Percentiles rank a stretch among this genome's conserved stretches.
phyloP scores from a whole-genome alignment of 37 sponge, comb jelly and placozoan species.

The Ephydatia muelleri region DNA sequence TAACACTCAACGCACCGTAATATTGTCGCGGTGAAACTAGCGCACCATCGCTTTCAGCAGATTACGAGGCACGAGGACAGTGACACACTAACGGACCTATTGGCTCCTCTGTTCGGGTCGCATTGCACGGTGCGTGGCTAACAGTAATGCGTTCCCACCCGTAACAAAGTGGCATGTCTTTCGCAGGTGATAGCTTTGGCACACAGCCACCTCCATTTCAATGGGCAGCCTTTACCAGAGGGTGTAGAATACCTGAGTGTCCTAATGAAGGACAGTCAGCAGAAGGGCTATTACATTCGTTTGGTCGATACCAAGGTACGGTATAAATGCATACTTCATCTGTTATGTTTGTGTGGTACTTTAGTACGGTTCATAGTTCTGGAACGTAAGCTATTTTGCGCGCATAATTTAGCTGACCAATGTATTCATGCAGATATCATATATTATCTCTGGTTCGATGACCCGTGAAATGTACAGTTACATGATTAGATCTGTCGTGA shows the following conservation, averaged over 20 bases:
- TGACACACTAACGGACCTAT: slow-evolving; percentile 54
- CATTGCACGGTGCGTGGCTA: slow-evolving; percentile 42
- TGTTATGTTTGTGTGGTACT: slow-evolving; percentile 3
- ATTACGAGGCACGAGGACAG: slow-evolving; percentile 34
- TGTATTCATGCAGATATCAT: no score
- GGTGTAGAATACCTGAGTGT: slow-evolving; percentile 23
- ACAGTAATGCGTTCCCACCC: background rate
- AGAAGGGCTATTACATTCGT: slow-evolving; percentile 50
- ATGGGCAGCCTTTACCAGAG: slow-evolving; percentile 20
- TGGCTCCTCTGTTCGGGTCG: slow-evolving; percentile 52
- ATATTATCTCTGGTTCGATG: no score
- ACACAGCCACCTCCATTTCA: slow-evolving; percentile 43
- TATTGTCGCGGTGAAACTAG: background rate
- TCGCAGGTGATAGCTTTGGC: slow-evolving; percentile 48
- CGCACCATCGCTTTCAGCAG: background rate
- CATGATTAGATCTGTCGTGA: no score
- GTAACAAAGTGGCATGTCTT: background rate
- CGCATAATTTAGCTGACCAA: no score
- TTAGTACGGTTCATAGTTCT: no score
- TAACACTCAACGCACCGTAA: background rate
- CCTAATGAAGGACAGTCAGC: slow-evolving; percentile 40
- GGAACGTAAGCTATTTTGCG: no score
- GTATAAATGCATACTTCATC: background rate
- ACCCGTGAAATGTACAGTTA: no score
- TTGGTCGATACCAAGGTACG: slow-evolving; percentile 51